A percentile compares a stretch with the other conserved stretches of the same genome.
Conservation (phyloP, 2,888 invertebrate genomes). For the Phoronis australis region DNA sequence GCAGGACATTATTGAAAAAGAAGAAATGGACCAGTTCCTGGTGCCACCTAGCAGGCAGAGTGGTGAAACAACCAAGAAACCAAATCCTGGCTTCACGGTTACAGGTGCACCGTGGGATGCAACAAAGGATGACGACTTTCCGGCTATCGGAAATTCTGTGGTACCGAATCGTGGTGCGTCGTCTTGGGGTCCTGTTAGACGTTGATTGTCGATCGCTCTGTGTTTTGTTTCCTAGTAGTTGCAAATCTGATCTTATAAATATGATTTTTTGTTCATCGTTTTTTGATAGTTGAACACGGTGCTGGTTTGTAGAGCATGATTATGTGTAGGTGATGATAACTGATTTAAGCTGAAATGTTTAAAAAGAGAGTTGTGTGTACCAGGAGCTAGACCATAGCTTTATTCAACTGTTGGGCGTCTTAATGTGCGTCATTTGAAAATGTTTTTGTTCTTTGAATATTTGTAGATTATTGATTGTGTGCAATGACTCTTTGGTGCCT, state of each 20-base stretch:
- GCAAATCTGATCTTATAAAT: neutral
- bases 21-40: conserved; percentile 41
- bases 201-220: neutral
- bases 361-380: too few species aligned
- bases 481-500: too few species aligned
- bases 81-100: conserved; percentile 40
- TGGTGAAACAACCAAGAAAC: conserved; percentile 5
- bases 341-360: too few species aligned
- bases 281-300: too few species aligned
- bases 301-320: too few species aligned
- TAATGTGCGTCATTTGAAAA: too few species aligned
- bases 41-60: conserved; percentile 35
- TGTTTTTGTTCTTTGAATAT: too few species aligned
- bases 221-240: neutral
- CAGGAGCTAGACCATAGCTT: too few species aligned
- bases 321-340: too few species aligned
- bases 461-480: too few species aligned
- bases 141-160: conserved; percentile 29
- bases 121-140: conserved; percentile 45
- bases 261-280: neutral
- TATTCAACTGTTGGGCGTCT: too few species aligned
- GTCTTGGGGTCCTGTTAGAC: conserved; percentile 29
- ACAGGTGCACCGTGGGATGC: conserved; percentile 50
- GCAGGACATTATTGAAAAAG: conserved; percentile 52
- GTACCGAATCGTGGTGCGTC: conserved; percentile 27